These are phyloP conservation scores for Enteromius treurensis DNA, from an alignment of 2,797 vertebrate genomes.

Conservation along the genomic window DNA sequence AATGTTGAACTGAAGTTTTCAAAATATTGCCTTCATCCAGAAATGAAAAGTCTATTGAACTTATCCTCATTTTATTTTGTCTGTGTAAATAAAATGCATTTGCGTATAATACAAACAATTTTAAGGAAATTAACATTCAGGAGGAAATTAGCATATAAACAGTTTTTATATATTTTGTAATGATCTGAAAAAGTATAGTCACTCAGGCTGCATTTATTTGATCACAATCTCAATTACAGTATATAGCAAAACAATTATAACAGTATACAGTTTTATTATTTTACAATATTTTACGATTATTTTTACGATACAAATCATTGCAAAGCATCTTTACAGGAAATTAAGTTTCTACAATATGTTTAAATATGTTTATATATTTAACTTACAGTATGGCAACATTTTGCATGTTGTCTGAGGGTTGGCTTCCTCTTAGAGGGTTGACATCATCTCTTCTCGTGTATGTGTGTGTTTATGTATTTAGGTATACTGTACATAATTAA, in stretches of 20 bases:
- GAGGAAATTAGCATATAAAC: too few species aligned
- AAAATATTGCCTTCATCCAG: not conserved
- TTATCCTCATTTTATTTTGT: not conserved
- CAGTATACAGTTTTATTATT: not conserved
- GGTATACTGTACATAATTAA: too few species aligned
- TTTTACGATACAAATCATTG: too few species aligned
- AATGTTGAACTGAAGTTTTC: conserved; percentile 28
- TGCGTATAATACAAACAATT: not conserved
- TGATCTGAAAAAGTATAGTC: not conserved
- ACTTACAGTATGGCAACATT: too few species aligned
- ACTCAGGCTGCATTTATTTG: not conserved
- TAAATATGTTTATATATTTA: too few species aligned
- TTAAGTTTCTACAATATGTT: too few species aligned
- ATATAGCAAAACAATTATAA: not conserved
- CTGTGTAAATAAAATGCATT: not conserved
- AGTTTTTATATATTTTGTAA: not conserved
- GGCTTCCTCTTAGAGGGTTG: too few species aligned
- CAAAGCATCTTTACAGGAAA: too few species aligned
- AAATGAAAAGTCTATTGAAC: not conserved
- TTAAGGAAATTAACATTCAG: not conserved
- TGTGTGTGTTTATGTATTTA: too few species aligned
- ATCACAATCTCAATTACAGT: not conserved
- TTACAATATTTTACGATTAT: too few species aligned
- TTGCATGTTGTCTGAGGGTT: too few species aligned
- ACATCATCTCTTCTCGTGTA: too few species aligned